Evolutionary conservation across 2,888 invertebrate species (phyloP), one percentile per base, ranked within the genome.

Genomic region (Drosophila pegasa): DNA sequence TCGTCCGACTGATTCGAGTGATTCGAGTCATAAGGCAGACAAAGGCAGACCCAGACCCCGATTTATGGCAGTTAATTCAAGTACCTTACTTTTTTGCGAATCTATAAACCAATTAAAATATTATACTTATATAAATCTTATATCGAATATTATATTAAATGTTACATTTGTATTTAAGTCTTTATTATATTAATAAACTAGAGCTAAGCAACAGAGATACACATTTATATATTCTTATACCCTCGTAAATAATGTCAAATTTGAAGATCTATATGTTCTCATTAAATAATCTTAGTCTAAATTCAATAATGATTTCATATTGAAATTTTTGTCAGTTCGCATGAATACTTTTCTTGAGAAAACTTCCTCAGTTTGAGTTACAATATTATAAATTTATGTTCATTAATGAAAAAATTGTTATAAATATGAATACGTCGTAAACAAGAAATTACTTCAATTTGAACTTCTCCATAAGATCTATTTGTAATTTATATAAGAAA

Each of bases 11-110:
- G 41, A 61, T 61, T 55, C 55, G 64, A 52, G 12, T 55, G 25
- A 45, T 27, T 27, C 48, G 33, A 27, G 45, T 45, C 18, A 33
- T 22, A 6, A 31, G 48, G 33, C 48, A 33, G 48, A 33, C 35
- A 68, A 56, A 75, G 56, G 54, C 75, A 60, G 57, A 69, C 22
- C 35, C 41, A 22, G 40, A 41, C n/a, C 16, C 56, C 16, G 22
- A 47, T 37, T 47, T 27, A 45, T 48, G 43, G 27, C 31, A 50
- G 61, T 33, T 50, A 41, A 59, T 63, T 29, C 33, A 64, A 69
- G 75, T 78, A 78, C 78, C 78, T 75, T 64, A 16, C 25, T 51
- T n/a, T 48, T 16, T 51, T 59, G 41, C 25, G 60, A 68, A 60
- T 59, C 37, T 40, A 63, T 67, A 67, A 70, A 41, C 56, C 55